Base-by-base conservation (phyloP, 1,140 invertebrate species). In the Orchestia grillus region DNA sequence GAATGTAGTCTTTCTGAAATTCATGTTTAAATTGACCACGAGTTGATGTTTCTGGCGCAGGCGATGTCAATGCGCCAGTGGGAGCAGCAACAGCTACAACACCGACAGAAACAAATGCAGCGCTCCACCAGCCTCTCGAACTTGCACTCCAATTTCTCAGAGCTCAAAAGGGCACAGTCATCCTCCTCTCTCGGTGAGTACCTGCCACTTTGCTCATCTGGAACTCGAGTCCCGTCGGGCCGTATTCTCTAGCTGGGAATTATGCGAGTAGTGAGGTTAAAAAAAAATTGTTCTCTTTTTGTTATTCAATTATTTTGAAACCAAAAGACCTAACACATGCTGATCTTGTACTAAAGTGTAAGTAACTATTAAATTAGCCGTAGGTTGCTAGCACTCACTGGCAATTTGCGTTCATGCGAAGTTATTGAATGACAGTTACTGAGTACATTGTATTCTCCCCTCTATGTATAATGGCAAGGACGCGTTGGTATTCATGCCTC, bases 141-240 rank as follows among this genome's bases (percentile, higher is more conserved):
- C 94, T 94, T 96, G 41, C 94, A 96, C 36, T 95, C 95, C 28
- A 87, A 95, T 40, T 44, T 62, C 94, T 96, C 90, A 62, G 96
- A 96, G 28, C 92, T 96, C 16, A 87, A 96, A 45, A 96, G 95
- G 47, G 96, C 96, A 23, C 96, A 96, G 87, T 96, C 96, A 0
- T 96, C 96, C 40, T 40, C 96, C 41, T 96, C 47, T 44, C 95
- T 57, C 44, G 95, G 96, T 96, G 77, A 96, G 94, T 96, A 90
- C 96, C 45, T 47, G 36, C 92, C 28, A 23, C 62, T 77, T 77
- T 8, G 36, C 15, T 77, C 36, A 36, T 28, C 3, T 77, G 28
- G 62, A 77, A 28, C 62, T 36, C 19, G 47, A 36, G 62, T 77
- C 62, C 11, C 62, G 3, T 36, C 47, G 6, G 47, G 19, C 47